Evolutionary conservation across 2,888 invertebrate genomes (phyloP).

Genomic region (Byasa hedistus): DNA sequence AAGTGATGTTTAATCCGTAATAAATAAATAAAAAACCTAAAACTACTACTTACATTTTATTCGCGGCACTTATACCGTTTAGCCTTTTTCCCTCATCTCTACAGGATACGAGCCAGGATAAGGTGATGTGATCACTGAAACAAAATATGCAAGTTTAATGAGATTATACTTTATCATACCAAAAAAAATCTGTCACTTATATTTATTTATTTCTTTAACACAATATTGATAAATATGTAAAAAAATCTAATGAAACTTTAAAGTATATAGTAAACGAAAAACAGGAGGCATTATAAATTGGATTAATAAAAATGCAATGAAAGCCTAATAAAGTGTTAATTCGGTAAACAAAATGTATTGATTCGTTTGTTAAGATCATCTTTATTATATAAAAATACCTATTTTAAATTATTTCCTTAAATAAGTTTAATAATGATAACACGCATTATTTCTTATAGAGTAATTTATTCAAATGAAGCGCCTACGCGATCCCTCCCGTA

Average conservation of each 20-base stretch:
- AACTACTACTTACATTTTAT: constrained; percentile 66
- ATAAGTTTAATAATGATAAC: neutral
- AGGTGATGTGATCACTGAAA: constrained; percentile 48
- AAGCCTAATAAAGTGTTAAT: too few species aligned
- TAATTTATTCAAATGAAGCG: neutral
- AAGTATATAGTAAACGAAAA: too few species aligned
- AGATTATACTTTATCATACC: neutral
- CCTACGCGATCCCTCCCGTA: neutral
- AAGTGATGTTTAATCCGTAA: neutral
- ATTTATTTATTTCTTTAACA: neutral
- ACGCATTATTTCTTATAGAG: neutral
- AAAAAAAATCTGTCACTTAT: neutral
- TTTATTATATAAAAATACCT: neutral
- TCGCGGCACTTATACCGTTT: constrained; percentile 51
- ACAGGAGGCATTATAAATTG: too few species aligned
- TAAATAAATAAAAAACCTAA: neutral
- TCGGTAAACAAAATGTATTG: too few species aligned
- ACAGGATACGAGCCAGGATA: constrained; percentile 43
- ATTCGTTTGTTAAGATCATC: too few species aligned
- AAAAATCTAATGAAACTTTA: too few species aligned
- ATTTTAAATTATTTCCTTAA: neutral
- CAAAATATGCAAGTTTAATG: constrained; percentile 11
- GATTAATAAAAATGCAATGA: too few species aligned
- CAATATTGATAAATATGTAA: too few species aligned
- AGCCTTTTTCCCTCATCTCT: constrained; percentile 76